Evolutionary conservation across 2,888 invertebrate species (phyloP), one percentile per base, ranked within the genome.

Genomic region (Leptura quadrifasciata): DNA sequence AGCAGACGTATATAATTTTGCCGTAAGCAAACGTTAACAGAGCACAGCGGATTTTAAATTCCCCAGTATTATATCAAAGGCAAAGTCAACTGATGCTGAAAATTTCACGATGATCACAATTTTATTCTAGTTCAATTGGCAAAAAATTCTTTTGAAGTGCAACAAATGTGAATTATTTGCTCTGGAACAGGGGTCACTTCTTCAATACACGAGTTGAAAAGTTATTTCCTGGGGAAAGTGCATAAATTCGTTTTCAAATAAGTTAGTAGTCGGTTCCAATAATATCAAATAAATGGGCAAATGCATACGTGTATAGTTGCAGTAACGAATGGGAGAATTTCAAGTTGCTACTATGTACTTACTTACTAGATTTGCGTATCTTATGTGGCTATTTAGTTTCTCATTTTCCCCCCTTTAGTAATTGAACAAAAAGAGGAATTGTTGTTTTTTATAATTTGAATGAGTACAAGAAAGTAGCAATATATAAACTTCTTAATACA

Each of bases 61-160:
- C 55, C 67, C 67, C 54, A 10, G 17, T 21, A 27, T 54, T 17
- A 27, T 39, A 63, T 54, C 67, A 67, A 67, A 67, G 67, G 54
- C 67, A 20, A 54, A 27, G 54, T 17, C 67, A 21, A 67, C 67
- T 67, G 67, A 67, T 55, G 67, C 21, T 67, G 67, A 67, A 67
- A 52, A 54, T 54, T 67, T 67, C 67, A 31, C 17, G 52, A 10
- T 54, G 61, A 27, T 18, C 67, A 27, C 27, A 54, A 54, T 17
- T 67, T 52, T 27, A 24, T 67, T 67, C 67, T 65, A 65, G 20
- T 18, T 55, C n/a, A 52, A 27, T 35, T 67, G 54, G 18, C 67
- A 54, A 67, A 67, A 65, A 54, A 54, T 24, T 31, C 64, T 47
- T 67, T 67, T 67, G 67, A 67, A 18, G 54, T 55, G 21, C 52